phyloP scores from a whole-genome alignment of 2,888 invertebrate genomes.

The Isoperla grammatica region DNA sequence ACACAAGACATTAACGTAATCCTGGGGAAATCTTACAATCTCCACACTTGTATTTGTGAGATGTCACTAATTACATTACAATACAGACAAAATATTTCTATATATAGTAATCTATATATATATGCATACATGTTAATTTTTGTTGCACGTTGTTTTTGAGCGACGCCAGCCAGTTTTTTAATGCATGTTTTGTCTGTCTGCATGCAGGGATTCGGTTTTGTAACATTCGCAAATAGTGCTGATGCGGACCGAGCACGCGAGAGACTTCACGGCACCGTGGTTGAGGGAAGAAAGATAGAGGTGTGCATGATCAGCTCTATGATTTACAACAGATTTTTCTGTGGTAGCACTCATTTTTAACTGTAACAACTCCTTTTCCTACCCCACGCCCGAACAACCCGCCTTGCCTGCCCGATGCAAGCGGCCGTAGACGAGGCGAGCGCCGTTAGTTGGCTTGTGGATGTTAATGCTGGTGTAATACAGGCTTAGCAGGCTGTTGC shows the following conservation, averaged over 20 bases:
- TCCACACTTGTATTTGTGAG: slow-evolving; percentile 6
- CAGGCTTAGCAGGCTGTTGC: too few species aligned
- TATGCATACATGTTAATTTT: slow-evolving; percentile 49
- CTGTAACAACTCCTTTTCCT: slow-evolving; percentile 27
- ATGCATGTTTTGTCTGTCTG: slow-evolving; percentile 95
- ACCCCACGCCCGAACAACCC: neutral
- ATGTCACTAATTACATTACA: neutral
- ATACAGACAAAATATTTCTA: slow-evolving; percentile 15
- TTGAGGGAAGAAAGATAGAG: slow-evolving; percentile 99
- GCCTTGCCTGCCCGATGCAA: too few species aligned
- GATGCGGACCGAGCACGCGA: slow-evolving; percentile 99
- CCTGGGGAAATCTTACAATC: slow-evolving; percentile 5
- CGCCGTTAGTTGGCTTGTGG: too few species aligned
- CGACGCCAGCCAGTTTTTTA: slow-evolving; percentile 63
- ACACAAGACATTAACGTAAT: neutral
- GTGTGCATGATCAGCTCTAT: slow-evolving; percentile 74
- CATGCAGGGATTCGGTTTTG: slow-evolving; percentile 99
- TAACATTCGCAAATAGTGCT: slow-evolving; percentile 99
- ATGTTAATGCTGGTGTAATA: too few species aligned
- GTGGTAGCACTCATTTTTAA: slow-evolving; percentile 36
- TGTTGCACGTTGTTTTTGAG: slow-evolving; percentile 74
- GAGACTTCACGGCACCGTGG: slow-evolving; percentile 99
- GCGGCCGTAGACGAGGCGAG: too few species aligned
- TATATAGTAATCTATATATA: slow-evolving; percentile 47
- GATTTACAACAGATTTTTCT: slow-evolving; percentile 36